Percentiles rank a stretch among this genome's conserved stretches.
Evolutionary conservation across 2,888 invertebrate species (phyloP).

Genomic region (Hanleya hanleyi): DNA sequence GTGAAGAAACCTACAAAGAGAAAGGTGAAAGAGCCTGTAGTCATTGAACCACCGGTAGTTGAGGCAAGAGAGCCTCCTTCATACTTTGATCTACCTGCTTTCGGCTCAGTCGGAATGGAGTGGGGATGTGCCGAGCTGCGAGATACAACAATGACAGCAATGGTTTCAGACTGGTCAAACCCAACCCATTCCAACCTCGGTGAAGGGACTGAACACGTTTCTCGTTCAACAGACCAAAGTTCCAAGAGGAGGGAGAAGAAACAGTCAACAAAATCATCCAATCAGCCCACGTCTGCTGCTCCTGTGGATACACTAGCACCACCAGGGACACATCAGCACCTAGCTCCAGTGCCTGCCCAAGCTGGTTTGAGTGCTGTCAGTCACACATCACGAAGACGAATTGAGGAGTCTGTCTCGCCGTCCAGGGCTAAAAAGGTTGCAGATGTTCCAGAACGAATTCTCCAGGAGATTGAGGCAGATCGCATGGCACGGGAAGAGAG

Average conservation of each 20-base stretch:
- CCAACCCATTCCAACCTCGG: neutral
- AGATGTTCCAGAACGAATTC: neutral
- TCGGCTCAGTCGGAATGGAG: neutral
- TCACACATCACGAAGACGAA: neutral
- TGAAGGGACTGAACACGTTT: neutral
- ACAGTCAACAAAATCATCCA: neutral
- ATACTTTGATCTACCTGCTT: neutral
- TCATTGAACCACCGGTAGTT: neutral
- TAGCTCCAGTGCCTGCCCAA: neutral
- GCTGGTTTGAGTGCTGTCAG: neutral
- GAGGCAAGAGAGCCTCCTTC: neutral
- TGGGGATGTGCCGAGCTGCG: neutral
- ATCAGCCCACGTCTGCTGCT: neutral
- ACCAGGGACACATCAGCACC: too few relatives aligned
- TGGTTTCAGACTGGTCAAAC: neutral
- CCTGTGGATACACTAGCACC: neutral
- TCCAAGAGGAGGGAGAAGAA: neutral
- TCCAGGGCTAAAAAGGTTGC: neutral
- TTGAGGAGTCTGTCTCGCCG: neutral
- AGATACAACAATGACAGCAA: neutral
- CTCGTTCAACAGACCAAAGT: neutral
- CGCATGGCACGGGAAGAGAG: neutral
- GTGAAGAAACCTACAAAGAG: neutral
- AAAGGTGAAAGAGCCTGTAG: neutral
- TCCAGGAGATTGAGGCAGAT: slow-evolving; percentile 3